Conservation (phyloP, 1,140 invertebrate species). For the Psix sp. region DNA sequence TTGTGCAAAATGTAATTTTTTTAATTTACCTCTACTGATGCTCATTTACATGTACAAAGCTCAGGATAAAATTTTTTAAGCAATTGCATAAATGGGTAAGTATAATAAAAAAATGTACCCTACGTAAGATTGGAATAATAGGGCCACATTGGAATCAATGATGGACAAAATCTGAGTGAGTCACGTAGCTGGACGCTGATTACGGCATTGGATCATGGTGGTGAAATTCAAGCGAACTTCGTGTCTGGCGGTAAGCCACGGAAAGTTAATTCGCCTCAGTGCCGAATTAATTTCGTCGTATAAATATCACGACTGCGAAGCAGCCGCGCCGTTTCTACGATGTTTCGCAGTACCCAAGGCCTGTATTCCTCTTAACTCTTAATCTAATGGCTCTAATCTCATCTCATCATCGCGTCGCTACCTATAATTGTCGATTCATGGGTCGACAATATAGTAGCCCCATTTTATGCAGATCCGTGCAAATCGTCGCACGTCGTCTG, state of each 20-base stretch:
- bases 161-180: constrained; percentile 38
- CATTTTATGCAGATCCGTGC: constrained; percentile 5
- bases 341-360: constrained; percentile 46
- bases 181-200: constrained; percentile 41
- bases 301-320: constrained; percentile 62
- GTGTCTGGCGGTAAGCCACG: constrained; percentile 65
- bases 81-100: too few species aligned
- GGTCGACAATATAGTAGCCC: neutral
- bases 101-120: too few species aligned
- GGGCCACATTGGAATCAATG: constrained; percentile 27
- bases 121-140: constrained; percentile 38
- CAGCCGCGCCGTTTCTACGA: constrained; percentile 37
- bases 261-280: constrained; percentile 66
- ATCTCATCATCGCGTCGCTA: constrained; percentile 29
- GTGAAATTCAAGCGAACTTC: constrained; percentile 51
- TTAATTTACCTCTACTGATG: too few species aligned
- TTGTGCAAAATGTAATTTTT: too few species aligned
- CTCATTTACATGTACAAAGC: too few species aligned
- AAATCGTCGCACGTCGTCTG: constrained; percentile 18
- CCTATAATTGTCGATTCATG: constrained; percentile 53
- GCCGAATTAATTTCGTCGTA: constrained; percentile 68
- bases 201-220: constrained; percentile 53
- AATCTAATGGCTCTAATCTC: constrained; percentile 55
- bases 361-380: constrained; percentile 60
- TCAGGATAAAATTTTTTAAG: too few species aligned